Evolutionary conservation across 2,797 vertebrate species (phyloP), one percentile per base, ranked within the genome.

Genomic region (Acestrorhynchus altus): DNA sequence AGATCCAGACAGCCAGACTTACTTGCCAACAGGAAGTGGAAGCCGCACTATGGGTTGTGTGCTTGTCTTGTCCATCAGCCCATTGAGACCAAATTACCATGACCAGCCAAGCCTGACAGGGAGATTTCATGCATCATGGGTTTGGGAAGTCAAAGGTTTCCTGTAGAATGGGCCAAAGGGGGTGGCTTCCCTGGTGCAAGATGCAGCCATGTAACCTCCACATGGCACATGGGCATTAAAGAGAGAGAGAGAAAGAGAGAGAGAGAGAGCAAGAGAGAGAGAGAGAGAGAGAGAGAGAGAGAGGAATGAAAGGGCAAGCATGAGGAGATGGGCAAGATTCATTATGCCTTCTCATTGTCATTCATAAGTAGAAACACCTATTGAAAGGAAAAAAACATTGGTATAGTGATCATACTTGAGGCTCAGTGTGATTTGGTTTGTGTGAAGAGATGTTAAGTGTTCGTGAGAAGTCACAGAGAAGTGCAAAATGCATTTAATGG

Each of bases 81-180:
- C 75, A 83, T 81, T 84, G 83, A 84, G 81, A 83, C 74, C 83
- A 83, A 35, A 84, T 86, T 84, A 81, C 74, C 67, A 81, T 65
- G 80, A 79, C 12, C 87, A 89, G 84, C 85, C 69, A 54, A 88
- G 85, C 89, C 85, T 88, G 87, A 88, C 88, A 87, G 85, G 85
- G 85, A 89, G 87, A 90, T 92, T 91, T 92, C 87, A 90, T 87
- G 89, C 87, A 85, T 87, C 83, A 77, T 16, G 56, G 51, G 49
- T 20, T 49, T 69, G 57, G 68, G 47, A 75, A 83, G 76, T 70
- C 61, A 74, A 83, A 84, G 78, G 78, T 67, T 78, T 81, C 44
- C 44, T 65, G 56, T 67, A 74, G 24, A 79, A 78, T 49, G 35
- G 67, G 44, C 35, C 70, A 49, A 71, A 72, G 51, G 76, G 66